These are phyloP conservation scores for Thalpophila matura DNA, from an alignment of 2,888 invertebrate species.

Conservation along the genomic window DNA sequence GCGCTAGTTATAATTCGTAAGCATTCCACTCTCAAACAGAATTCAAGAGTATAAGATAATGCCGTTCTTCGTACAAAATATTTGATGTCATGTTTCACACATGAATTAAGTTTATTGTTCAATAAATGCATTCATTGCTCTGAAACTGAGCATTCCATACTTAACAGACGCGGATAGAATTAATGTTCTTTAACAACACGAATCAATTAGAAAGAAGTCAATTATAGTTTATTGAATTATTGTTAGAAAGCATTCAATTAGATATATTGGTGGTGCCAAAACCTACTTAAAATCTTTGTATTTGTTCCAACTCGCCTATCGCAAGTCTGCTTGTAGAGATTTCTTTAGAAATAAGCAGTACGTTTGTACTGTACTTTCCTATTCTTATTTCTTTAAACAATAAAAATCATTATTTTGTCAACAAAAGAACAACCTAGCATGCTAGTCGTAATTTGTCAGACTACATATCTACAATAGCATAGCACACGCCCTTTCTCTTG, in stretches of 20 bases:
- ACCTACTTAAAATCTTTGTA: no score
- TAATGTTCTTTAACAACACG: slow-evolving; percentile 24
- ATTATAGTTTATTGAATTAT: not conserved
- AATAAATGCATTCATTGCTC: slow-evolving; percentile 31
- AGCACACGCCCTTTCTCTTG: slow-evolving; percentile 5
- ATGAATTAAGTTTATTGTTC: slow-evolving; percentile 51
- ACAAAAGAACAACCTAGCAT: not conserved
- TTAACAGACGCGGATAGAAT: slow-evolving; percentile 31
- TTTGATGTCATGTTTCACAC: slow-evolving; percentile 50
- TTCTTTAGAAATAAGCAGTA: no score
- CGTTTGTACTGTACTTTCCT: no score
- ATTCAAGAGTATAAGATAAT: slow-evolving; percentile 35
- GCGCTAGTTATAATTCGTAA: slow-evolving; percentile 35
- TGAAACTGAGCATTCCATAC: slow-evolving; percentile 27
- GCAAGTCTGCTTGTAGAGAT: no score
- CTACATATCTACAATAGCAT: not conserved
- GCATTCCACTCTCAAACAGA: slow-evolving; percentile 23
- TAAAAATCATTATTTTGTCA: not conserved
- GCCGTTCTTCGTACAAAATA: slow-evolving; percentile 25
- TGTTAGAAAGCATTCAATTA: not conserved
- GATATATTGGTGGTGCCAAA: not conserved
- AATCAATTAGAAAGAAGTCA: not conserved
- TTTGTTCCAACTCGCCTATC: no score
- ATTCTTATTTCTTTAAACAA: no score
- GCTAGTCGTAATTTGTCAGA: not conserved